Percentiles rank a stretch among this genome's conserved stretches.
Conservation (phyloP, 1,140 invertebrate genomes). For the Calliphora vicina region DNA sequence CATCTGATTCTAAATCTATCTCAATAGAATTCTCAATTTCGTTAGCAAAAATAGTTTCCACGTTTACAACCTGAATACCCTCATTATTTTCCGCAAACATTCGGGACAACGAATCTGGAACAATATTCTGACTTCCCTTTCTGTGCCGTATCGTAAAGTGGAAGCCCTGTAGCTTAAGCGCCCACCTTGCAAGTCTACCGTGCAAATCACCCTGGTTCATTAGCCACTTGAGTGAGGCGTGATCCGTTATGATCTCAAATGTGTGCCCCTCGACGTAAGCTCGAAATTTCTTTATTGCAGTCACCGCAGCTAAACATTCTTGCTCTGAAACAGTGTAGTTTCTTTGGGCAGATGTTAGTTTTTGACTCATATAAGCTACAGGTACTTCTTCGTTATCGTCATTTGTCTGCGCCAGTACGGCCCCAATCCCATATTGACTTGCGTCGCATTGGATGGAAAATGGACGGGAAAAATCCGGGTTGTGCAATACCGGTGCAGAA, state of each 20-base stretch:
- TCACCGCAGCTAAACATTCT: no score
- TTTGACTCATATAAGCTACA: no score
- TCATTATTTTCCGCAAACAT: not conserved
- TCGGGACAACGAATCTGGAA: slow-evolving; percentile 30
- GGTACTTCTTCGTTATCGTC: no score
- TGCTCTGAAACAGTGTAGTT: no score
- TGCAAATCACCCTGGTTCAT: no score
- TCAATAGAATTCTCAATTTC: not conserved
- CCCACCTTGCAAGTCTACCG: no score
- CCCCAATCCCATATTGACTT: not conserved
- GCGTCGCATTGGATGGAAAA: not conserved
- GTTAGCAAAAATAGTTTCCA: not conserved
- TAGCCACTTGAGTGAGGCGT: no score
- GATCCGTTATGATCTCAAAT: no score
- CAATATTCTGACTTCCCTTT: slow-evolving; percentile 29
- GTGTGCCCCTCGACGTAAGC: no score
- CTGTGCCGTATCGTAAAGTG: slow-evolving; percentile 24
- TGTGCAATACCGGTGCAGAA: slow-evolving; percentile 39
- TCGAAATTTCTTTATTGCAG: no score
- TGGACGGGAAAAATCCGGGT: slow-evolving; percentile 34
- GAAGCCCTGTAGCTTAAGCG: slow-evolving; percentile 11
- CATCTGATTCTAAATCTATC: slow-evolving; percentile 10
- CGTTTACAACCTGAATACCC: not conserved
- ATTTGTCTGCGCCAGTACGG: no score
- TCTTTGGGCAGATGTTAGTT: no score